Base-by-base conservation (phyloP, 2,113 vertebrate genomes). In the Epinephelus lanceolatus region DNA sequence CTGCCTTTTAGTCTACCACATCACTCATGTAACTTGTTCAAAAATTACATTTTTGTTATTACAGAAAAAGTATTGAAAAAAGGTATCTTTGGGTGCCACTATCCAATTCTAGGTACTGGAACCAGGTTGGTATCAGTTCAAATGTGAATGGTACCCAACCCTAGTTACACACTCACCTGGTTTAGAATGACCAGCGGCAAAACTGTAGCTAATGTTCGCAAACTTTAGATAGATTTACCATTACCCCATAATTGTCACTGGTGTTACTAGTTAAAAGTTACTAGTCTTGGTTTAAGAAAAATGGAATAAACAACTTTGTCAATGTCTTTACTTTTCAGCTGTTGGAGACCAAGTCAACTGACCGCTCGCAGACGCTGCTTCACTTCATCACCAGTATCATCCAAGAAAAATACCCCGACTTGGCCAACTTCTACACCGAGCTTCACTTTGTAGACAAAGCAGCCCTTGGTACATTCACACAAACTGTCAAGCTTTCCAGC, bases 371-470 rank as follows among this genome's bases (percentile, higher is more conserved):
- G 93, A 99, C 98, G 0, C 89, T 99, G 69, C 93, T 99, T 89
- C 96, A 99, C 30, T 99, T 98, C 93, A 95, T 99, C 78, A 95
- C 96, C 81, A 95, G 91, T 47, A 97, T 99, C 92, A 96, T 99
- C 86, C 91, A 76, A 1, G 97, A 97, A 55, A 99, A 99, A 89
- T 99, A 99, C 88, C 91, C 97, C 0, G 96, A 99, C 56, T 92
- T 99, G 80, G 91, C 80, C 0, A 93, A 94, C 87, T 99, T 99
- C 94, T 94, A 98, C 90, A 94, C 94, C 0, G 98, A 99, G 25
- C 94, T 99, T 66, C 97, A 96, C 86, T 99, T 99, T 87, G 88
- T 99, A 2, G 98, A 99, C 93, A 99, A 99, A 93, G 98, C 98
- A 0, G 97, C 96, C 21, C 91, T 97, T 76, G 98, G 98, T 99